These are phyloP conservation scores for Glyptemys insculpta DNA, from an alignment of 2,797 vertebrate species.

Conservation along the genomic window DNA sequence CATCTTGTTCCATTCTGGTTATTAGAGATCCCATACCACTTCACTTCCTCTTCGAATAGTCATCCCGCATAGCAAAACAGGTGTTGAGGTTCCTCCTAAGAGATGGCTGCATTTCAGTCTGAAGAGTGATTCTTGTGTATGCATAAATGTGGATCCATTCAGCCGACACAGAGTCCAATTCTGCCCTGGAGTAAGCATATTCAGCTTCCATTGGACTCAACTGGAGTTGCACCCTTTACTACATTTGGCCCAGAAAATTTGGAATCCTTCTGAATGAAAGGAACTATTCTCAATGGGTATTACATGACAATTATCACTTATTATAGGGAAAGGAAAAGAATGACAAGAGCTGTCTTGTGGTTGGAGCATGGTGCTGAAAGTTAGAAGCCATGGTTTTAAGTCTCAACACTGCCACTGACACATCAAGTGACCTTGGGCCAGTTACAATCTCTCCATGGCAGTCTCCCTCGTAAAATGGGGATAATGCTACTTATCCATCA, in stretches of 20 bases:
- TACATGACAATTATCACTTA: neutral
- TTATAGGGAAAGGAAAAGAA: neutral
- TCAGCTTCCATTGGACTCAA: neutral
- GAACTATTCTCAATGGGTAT: rapidly evolving
- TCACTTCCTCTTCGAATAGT: neutral
- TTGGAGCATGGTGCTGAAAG: neutral
- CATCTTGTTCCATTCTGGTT: neutral
- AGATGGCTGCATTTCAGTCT: rapidly evolving
- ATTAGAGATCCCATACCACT: neutral
- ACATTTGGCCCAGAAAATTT: rapidly evolving
- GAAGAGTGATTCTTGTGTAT: rapidly evolving
- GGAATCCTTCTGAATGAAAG: neutral
- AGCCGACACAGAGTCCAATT: neutral
- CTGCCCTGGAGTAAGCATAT: neutral
- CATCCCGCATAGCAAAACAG: neutral
- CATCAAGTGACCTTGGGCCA: neutral
- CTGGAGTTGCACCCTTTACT: neutral
- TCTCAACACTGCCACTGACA: neutral
- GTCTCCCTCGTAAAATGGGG: neutral
- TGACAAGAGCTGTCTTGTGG: neutral
- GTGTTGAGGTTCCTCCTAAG: rapidly evolving
- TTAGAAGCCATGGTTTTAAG: neutral
- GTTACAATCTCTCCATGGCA: neutral
- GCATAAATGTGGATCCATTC: neutral
- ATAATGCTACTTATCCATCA: neutral